Conservation (phyloP, 2,113 vertebrate genomes). For the Pimephales promelas region DNA sequence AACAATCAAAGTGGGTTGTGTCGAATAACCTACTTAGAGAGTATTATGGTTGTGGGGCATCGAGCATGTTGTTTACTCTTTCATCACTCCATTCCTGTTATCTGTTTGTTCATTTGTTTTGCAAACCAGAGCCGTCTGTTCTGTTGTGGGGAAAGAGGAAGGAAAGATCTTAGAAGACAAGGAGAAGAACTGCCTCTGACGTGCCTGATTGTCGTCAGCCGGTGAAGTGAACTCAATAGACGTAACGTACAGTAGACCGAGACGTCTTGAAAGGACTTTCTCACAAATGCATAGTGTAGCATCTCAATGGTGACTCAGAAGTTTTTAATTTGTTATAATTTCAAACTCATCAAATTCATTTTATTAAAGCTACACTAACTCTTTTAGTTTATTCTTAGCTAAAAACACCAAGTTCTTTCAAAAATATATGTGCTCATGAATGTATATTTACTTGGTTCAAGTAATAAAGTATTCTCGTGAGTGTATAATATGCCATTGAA, state of each 20-base stretch:
- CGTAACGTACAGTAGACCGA: constrained; percentile 9
- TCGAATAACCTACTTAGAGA: constrained; percentile 75
- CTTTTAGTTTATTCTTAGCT: no score
- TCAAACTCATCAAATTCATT: neutral
- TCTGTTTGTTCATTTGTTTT: constrained; percentile 81
- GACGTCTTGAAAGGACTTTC: neutral
- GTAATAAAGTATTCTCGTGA: no score
- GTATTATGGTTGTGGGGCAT: constrained; percentile 75
- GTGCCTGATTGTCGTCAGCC: constrained; percentile 5
- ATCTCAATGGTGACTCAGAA: neutral
- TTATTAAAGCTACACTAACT: no score
- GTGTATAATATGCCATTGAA: no score
- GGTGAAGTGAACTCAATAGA: neutral
- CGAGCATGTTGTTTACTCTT: constrained; percentile 78
- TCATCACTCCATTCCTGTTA: constrained; percentile 75
- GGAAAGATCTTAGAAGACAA: constrained; percentile 60
- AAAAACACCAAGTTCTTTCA: no score
- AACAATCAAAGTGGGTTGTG: constrained; percentile 70
- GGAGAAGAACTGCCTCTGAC: constrained; percentile 26
- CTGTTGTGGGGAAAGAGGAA: constrained; percentile 70
- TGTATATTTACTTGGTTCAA: no score
- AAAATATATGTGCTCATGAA: no score
- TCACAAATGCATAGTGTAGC: neutral
- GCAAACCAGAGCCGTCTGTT: constrained; percentile 78
- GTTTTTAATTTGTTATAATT: neutral